A percentile compares a stretch with the other conserved stretches of the same genome.
Evolutionary conservation across 1,140 invertebrate genomes (phyloP).

Genomic region (Ceratina australensis): DNA sequence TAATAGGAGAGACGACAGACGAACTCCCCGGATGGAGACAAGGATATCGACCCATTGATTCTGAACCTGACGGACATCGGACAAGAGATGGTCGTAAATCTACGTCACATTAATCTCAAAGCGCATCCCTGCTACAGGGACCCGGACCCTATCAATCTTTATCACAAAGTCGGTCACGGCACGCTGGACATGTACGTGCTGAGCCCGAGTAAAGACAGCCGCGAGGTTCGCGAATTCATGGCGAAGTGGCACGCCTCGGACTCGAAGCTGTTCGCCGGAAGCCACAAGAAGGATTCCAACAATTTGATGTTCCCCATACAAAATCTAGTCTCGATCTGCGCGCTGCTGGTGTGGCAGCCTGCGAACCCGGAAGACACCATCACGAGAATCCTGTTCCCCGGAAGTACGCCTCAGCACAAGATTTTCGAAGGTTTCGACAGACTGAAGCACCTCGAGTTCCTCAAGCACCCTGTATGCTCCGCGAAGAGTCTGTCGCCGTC

Average conservation of each 20-base stretch:
- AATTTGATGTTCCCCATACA: slow-evolving; percentile 92
- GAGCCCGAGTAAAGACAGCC: slow-evolving; percentile 94
- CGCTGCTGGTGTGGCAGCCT: slow-evolving; percentile 96
- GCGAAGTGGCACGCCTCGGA: slow-evolving; percentile 93
- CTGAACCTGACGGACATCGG: slow-evolving; percentile 93
- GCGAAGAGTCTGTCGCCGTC: slow-evolving; percentile 87
- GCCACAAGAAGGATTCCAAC: slow-evolving; percentile 83
- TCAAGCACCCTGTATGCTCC: slow-evolving; percentile 93
- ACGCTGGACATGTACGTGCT: slow-evolving; percentile 98
- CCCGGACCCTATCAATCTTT: slow-evolving; percentile 95
- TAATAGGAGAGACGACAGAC: slow-evolving; percentile 84
- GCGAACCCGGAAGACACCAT: slow-evolving; percentile 95
- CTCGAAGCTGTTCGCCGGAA: slow-evolving; percentile 86
- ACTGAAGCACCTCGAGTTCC: slow-evolving; percentile 91
- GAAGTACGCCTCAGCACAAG: slow-evolving; percentile 96
- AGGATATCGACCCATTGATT: slow-evolving; percentile 89
- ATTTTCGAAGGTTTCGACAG: slow-evolving; percentile 96
- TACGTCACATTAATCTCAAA: slow-evolving; percentile 90
- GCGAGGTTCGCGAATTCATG: slow-evolving; percentile 95
- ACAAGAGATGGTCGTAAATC: slow-evolving; percentile 90
- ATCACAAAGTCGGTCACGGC: slow-evolving; percentile 98
- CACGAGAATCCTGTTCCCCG: slow-evolving; percentile 96
- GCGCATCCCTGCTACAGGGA: slow-evolving; percentile 92
- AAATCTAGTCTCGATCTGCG: slow-evolving; percentile 95
- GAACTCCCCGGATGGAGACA: slow-evolving; percentile 89